phyloP scores from a whole-genome alignment of 2,113 vertebrate genomes.

The Dipodomys merriami region DNA sequence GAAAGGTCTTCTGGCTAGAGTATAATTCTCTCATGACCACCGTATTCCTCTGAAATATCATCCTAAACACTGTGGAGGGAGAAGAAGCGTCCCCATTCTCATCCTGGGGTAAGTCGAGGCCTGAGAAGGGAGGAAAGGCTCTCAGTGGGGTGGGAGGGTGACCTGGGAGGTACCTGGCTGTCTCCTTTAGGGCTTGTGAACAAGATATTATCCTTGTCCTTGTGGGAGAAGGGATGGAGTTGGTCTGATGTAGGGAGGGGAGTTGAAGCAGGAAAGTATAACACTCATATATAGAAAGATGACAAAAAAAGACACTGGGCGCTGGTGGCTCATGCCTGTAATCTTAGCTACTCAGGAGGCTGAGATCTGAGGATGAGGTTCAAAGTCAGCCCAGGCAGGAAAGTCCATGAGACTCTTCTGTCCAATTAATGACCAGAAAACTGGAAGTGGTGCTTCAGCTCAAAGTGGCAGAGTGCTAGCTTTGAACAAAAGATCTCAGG shows the following conservation, averaged over 20 bases:
- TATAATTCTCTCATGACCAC: constrained; percentile 30
- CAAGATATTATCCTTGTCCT: background rate
- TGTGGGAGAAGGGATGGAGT: background rate
- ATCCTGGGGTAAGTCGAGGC: too few relatives aligned
- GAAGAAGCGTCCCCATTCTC: background rate
- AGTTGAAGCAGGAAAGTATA: too few relatives aligned
- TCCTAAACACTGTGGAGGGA: background rate
- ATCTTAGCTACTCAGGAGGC: too few relatives aligned
- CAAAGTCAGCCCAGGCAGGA: too few relatives aligned
- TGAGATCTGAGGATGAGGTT: too few relatives aligned
- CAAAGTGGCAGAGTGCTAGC: too few relatives aligned
- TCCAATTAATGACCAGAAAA: too few relatives aligned
- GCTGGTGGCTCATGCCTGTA: too few relatives aligned
- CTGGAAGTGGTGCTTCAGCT: too few relatives aligned
- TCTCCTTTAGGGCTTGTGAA: background rate
- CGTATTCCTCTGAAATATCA: background rate
- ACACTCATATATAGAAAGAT: constrained; percentile 35
- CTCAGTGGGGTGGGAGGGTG: background rate
- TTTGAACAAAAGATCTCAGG: too few relatives aligned
- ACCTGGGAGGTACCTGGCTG: background rate
- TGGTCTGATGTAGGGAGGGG: background rate
- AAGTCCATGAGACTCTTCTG: too few relatives aligned
- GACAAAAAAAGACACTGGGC: background rate
- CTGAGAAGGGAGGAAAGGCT: background rate
- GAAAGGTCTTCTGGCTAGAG: background rate